Conservation (phyloP, 2,888 invertebrate genomes). For the Zelleria hepariella region DNA sequence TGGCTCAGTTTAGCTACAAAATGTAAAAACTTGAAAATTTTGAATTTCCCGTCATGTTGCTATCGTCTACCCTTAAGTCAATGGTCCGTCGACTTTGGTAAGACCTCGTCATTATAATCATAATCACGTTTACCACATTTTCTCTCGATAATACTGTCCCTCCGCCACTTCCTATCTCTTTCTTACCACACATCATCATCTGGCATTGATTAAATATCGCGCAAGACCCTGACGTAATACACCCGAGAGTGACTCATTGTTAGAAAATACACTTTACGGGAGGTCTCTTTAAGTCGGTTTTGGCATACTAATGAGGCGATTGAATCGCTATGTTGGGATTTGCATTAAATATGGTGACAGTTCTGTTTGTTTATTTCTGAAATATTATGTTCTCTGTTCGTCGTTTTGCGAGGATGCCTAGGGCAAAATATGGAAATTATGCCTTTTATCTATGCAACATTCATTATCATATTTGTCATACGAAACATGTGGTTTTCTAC, state of each 20-base stretch:
- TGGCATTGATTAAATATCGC: background rate
- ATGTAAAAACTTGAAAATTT: too few relatives aligned
- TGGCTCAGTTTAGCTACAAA: too few relatives aligned
- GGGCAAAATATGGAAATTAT: too few relatives aligned
- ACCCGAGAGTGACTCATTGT: constrained; percentile 19
- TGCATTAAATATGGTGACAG: background rate
- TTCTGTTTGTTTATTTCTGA: background rate
- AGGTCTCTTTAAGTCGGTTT: constrained; percentile 2
- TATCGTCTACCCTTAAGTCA: too few relatives aligned
- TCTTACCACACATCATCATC: background rate
- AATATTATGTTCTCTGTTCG: too few relatives aligned
- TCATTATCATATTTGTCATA: too few relatives aligned
- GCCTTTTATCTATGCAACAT: too few relatives aligned
- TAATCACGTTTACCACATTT: background rate
- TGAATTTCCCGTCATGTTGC: too few relatives aligned
- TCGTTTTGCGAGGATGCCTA: too few relatives aligned
- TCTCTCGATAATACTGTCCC: background rate
- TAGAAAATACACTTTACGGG: constrained; percentile 13
- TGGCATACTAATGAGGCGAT: background rate
- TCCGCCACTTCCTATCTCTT: background rate
- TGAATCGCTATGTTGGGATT: background rate
- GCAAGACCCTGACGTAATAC: constrained; percentile 3
- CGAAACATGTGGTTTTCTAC: too few relatives aligned
- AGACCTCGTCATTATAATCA: too few relatives aligned
- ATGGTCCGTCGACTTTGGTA: too few relatives aligned